Conservation (phyloP, 2,888 invertebrate genomes). For the Alentia gelatinosa region DNA sequence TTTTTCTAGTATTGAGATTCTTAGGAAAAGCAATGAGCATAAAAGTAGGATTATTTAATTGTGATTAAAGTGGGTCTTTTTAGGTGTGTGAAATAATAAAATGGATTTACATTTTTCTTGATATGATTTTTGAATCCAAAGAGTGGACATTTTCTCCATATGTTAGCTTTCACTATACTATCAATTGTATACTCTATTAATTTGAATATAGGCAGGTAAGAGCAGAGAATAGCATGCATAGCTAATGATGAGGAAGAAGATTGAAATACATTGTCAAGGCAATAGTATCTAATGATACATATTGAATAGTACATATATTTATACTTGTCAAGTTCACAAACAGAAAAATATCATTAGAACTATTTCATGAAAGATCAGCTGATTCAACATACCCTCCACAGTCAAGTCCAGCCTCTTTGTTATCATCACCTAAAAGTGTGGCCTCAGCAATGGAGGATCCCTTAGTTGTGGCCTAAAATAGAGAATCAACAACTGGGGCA, state of each 20-base stretch:
- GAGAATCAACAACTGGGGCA: neutral
- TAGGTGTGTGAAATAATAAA: neutral
- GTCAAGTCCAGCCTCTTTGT: conserved; percentile 1
- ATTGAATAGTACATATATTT: neutral
- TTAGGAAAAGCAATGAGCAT: neutral
- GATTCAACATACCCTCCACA: neutral
- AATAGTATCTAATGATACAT: neutral
- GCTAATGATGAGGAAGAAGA: neutral
- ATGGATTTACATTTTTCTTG: neutral
- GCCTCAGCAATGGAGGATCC: neutral
- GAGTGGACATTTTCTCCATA: neutral
- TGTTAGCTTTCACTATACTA: neutral
- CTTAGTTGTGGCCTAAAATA: neutral
- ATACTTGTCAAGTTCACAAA: neutral
- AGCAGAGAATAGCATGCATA: no score
- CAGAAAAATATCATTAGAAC: neutral
- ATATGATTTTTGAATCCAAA: neutral
- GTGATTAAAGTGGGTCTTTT: neutral
- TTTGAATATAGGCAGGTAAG: no score
- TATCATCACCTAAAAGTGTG: neutral
- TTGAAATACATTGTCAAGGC: neutral
- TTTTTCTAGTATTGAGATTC: neutral
- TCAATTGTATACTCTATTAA: neutral
- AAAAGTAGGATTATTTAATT: neutral
- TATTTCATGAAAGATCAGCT: neutral